Conservation (phyloP, 1,140 invertebrate species). For the Babylonia areolata region DNA sequence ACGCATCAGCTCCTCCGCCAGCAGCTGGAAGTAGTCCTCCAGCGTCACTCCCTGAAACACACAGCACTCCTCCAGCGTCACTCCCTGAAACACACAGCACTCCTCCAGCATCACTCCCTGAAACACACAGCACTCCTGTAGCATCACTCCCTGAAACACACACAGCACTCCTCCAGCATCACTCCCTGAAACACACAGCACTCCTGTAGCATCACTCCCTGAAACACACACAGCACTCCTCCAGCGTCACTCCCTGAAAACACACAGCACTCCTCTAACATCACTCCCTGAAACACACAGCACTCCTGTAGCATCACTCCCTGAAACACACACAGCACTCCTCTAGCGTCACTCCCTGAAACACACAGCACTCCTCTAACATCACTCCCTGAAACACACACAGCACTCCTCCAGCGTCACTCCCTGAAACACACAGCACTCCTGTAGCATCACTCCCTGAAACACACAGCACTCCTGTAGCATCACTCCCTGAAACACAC, state of each 20-base stretch:
- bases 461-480: not conserved
- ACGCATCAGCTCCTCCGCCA: slow-evolving; percentile 25
- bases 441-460: not conserved
- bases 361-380: no score
- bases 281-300: slow-evolving; percentile 22
- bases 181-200: not conserved
- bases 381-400: no score
- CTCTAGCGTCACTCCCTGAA: no score
- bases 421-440: not conserved
- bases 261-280: not conserved
- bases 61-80: not conserved
- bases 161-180: not conserved
- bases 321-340: no score
- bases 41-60: slow-evolving; percentile 27
- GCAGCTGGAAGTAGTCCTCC: slow-evolving; percentile 36
- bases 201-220: not conserved
- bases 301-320: no score
- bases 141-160: no score
- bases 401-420: not conserved
- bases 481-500: not conserved
- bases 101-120: no score
- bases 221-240: slow-evolving; percentile 20
- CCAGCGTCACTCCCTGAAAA: slow-evolving; percentile 25
- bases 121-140: no score
- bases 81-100: not conserved